phyloP scores from a whole-genome alignment of 2,113 vertebrate genomes.

The Motacilla tschutschensis region DNA sequence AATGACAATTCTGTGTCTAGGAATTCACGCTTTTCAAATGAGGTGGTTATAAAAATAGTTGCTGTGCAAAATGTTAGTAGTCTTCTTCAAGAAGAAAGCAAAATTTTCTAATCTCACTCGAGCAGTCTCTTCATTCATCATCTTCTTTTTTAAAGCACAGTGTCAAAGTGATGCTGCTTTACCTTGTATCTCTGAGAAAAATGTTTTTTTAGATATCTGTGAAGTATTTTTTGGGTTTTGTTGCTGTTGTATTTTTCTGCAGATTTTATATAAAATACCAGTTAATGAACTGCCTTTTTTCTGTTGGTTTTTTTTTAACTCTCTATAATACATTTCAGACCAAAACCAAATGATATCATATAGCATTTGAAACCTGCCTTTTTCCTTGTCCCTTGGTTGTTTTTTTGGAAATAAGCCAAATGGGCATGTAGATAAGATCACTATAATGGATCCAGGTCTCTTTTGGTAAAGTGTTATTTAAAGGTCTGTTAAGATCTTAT shows the following conservation, averaged over 20 bases:
- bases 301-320: neutral
- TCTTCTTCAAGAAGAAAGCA: slow-evolving; percentile 83
- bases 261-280: slow-evolving; percentile 63
- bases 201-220: slow-evolving; percentile 57
- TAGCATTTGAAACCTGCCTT: slow-evolving; percentile 52
- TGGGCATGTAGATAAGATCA: slow-evolving; percentile 54
- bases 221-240: slow-evolving; percentile 47
- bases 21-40: slow-evolving; percentile 67
- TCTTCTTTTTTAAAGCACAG: slow-evolving; percentile 75
- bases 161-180: slow-evolving; percentile 75
- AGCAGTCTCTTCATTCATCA: slow-evolving; percentile 71
- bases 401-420: slow-evolving; percentile 33
- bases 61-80: slow-evolving; percentile 84
- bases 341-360: slow-evolving; percentile 63
- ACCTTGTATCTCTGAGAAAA: slow-evolving; percentile 70
- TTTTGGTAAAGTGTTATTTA: slow-evolving; percentile 66
- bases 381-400: slow-evolving; percentile 17
- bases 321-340: slow-evolving; percentile 58
- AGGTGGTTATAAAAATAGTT: slow-evolving; percentile 81
- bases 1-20: slow-evolving; percentile 59
- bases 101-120: slow-evolving; percentile 75
- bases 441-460: slow-evolving; percentile 51
- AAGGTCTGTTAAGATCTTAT: slow-evolving; percentile 68
- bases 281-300: slow-evolving; percentile 58
- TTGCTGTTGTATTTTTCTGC: slow-evolving; percentile 65